Evolutionary conservation across 2,888 invertebrate genomes (phyloP).

Genomic region (Eristalis arbustorum): DNA sequence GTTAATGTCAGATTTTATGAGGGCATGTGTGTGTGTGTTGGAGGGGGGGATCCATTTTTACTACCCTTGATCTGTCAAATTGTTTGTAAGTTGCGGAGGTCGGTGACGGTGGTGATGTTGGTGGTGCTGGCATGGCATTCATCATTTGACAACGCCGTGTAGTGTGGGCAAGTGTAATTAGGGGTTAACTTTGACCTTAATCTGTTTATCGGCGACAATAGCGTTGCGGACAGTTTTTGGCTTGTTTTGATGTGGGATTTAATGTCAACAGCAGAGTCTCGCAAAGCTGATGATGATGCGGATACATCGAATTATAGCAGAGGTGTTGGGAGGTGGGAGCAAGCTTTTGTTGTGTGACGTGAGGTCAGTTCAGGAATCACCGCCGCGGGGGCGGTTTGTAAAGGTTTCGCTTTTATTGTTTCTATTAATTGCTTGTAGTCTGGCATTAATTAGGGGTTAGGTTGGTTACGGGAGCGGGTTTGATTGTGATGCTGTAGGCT

Average conservation of each 20-base stretch:
- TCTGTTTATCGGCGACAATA: neutral
- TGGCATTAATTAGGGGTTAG: too few species aligned
- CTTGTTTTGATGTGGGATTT: neutral
- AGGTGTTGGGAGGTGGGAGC: too few species aligned
- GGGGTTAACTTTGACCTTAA: neutral
- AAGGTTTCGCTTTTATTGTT: too few species aligned
- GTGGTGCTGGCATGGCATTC: neutral
- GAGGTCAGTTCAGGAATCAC: too few species aligned
- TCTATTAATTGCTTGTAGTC: too few species aligned
- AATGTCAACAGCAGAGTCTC: neutral
- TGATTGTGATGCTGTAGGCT: too few species aligned
- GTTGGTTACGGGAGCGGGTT: too few species aligned
- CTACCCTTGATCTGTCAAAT: constrained; percentile 6
- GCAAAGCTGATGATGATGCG: neutral
- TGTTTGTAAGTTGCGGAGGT: neutral
- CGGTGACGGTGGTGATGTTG: too few species aligned
- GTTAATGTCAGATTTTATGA: constrained; percentile 52
- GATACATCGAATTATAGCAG: neutral
- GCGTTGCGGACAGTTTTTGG: neutral
- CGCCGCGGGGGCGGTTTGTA: too few species aligned
- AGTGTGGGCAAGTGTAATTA: neutral
- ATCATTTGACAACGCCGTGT: neutral
- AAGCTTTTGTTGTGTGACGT: too few species aligned
- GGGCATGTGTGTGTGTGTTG: neutral
- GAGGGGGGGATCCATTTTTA: neutral